Evolutionary conservation across 2,888 invertebrate species (phyloP), one percentile per base, ranked within the genome.

Genomic region (Congeria kusceri): DNA sequence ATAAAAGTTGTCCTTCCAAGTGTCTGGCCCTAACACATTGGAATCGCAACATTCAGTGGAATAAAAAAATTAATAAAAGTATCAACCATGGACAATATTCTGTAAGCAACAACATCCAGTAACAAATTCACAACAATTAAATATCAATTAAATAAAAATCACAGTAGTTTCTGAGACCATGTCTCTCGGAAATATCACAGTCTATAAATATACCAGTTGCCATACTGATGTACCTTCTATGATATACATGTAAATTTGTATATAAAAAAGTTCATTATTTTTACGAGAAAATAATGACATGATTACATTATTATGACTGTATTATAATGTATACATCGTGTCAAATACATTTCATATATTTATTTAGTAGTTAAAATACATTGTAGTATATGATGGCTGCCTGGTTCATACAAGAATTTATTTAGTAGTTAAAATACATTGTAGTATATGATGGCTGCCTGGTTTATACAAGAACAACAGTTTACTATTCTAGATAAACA

Each of bases 171-270:
- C 32, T 46, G 71, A 77, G 71, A 68, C 71, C 2, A 63, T 4
- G 44, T 32, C 66, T 72, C 68, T 57, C 46, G 18, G 67, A 66
- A 66, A 72, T 77, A 77, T 77, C 77, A 77, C 77, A 77, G 77
- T 68, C 71, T 58, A 46, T 46, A 25, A 63, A 25, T 46, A 58
- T 32, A 61, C 58, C 62, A 77, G 70, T 76, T 70, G 70, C 76
- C 70, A 76, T 69, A 56, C 61, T 53, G 66, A 67, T 39, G 59
- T 53, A 49, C 49, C 29, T 27, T 2, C 18, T 53, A n/a, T n/a
- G n/a, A n/a, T n/a, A n/a, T n/a, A 39, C 63, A 11, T 25, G 7
- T 28, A 49, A 53, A 28, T 18, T 28, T 13, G 25, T 2, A n/a
- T 63, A 63, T 25, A 63, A 18, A 63, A 23, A 46, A 20, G 23